Conservation (phyloP, 2,888 invertebrate genomes). For the Leucophenga maculata region DNA sequence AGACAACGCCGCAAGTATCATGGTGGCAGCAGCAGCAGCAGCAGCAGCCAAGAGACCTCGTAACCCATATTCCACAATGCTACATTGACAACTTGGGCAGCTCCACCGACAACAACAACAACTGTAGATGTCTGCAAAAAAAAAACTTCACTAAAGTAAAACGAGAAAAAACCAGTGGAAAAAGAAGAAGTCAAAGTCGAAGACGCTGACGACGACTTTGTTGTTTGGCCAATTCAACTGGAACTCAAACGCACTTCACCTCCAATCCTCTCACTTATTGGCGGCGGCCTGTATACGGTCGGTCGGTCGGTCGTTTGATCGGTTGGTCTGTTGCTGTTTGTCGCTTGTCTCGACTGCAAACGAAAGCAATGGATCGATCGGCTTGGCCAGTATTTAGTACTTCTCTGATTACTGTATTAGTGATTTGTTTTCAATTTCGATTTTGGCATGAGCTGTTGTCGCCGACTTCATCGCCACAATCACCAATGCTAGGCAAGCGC, state of each 20-base stretch:
- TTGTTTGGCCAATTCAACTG: too few relatives aligned
- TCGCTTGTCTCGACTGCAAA: neutral
- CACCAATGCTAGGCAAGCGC: too few relatives aligned
- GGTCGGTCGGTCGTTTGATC: too few relatives aligned
- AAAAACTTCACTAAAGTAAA: neutral
- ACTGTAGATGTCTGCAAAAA: neutral
- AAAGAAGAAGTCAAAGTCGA: neutral
- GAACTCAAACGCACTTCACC: neutral
- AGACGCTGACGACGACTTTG: neutral
- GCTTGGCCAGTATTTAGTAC: too few relatives aligned
- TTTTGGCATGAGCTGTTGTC: too few relatives aligned
- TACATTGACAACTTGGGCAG: neutral
- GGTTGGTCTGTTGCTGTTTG: conserved; percentile 19
- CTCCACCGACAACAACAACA: conserved; percentile 1
- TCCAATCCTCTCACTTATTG: too few relatives aligned
- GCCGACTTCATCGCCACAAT: too few relatives aligned
- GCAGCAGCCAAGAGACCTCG: conserved; percentile 1
- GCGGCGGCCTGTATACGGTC: neutral
- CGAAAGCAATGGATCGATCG: too few relatives aligned
- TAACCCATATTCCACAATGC: conserved; percentile 24
- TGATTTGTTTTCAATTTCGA: conserved; percentile 4
- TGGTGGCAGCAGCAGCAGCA: neutral
- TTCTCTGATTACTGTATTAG: too few relatives aligned
- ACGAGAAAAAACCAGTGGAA: neutral
- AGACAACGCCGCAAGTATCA: neutral